Base-by-base conservation (phyloP, 2,888 invertebrate species). In the Ornithoptera priamus region DNA sequence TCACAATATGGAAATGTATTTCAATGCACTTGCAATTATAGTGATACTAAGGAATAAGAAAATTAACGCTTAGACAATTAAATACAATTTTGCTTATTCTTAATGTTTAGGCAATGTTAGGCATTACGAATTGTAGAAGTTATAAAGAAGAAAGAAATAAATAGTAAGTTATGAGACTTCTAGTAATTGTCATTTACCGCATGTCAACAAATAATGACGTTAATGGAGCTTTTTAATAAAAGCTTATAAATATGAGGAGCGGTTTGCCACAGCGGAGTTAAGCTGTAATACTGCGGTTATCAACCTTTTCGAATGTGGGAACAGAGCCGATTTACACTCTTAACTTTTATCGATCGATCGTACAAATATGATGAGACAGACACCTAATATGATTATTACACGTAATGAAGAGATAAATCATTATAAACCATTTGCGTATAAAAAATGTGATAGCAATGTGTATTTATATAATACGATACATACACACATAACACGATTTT, bases 141-240 rank as follows among this genome's bases (percentile, higher is more conserved):
- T n/a, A 53, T n/a, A n/a, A n/a, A 53, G 6, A 53, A n/a, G 6
- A 12, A 53, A 5, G 18, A 18, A 53, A n/a, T 53, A n/a, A 12
- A 5, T n/a, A 53, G n/a, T 3, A 46, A 46, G 46, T 46, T 53
- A 53, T n/a, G 1, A 53, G 18, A 30, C 2, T 6, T 53, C n/a
- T 53, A n/a, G 50, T 22, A 66, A 66, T 30, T 66, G 24, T 30
- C 30, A 30, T 60, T 30, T 46, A 60, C 60, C 50, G 50, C 60
- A 60, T 59, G 36, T 66, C 30, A 46, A 46, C 59, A 66, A 60
- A 50, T 59, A 66, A 66, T 50, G 65, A 30, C 65, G 24, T 66
- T 58, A 58, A 58, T 58, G 22, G 57, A 24, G 1, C 57, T 58
- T 58, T 22, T 58, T 22, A 58, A 58, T 58, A 12, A 22, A 24